A percentile compares a stretch with the other conserved stretches of the same genome.
These are phyloP conservation scores for Monopterus albus DNA, from an alignment of 2,113 vertebrate species.

Conservation along the genomic window DNA sequence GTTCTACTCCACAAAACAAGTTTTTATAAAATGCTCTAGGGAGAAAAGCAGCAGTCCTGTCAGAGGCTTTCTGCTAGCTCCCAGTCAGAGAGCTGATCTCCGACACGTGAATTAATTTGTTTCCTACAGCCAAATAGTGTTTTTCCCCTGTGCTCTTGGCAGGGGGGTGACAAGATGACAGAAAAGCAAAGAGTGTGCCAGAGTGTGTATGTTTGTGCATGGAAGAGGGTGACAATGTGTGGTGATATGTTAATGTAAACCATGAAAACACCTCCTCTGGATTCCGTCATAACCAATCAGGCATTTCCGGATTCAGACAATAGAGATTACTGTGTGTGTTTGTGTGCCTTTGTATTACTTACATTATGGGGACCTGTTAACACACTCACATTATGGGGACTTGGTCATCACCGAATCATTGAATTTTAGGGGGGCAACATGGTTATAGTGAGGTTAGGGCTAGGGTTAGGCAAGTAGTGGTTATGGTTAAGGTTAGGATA, in stretches of 20 bases:
- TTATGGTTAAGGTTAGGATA: too few relatives aligned
- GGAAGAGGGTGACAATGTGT: conserved; percentile 40
- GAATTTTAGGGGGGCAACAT: too few relatives aligned
- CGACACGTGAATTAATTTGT: conserved; percentile 78
- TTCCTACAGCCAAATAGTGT: conserved; percentile 71
- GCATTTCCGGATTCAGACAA: conserved; percentile 63
- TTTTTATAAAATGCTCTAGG: conserved; percentile 64
- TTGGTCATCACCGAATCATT: too few relatives aligned
- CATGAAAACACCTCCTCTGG: conserved; percentile 64
- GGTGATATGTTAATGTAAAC: conserved; percentile 58
- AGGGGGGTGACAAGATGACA: conserved; percentile 69
- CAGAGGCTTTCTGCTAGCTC: conserved; percentile 64
- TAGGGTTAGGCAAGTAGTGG: too few relatives aligned
- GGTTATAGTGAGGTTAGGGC: too few relatives aligned
- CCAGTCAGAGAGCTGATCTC: conserved; percentile 67
- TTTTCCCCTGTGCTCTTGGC: conserved; percentile 58
- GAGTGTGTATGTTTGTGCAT: neutral
- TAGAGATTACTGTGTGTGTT: conserved; percentile 32
- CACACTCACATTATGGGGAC: too few relatives aligned
- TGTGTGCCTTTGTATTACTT: neutral
- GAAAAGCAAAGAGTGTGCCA: conserved; percentile 37
- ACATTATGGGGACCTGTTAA: too few relatives aligned
- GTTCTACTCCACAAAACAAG: conserved; percentile 65
- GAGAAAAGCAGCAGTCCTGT: conserved; percentile 59
- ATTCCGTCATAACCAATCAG: conserved; percentile 75